Percentiles rank a stretch among this genome's conserved stretches.
phyloP scores from a whole-genome alignment of 2,113 vertebrate genomes.

The Pithys albifrons region DNA sequence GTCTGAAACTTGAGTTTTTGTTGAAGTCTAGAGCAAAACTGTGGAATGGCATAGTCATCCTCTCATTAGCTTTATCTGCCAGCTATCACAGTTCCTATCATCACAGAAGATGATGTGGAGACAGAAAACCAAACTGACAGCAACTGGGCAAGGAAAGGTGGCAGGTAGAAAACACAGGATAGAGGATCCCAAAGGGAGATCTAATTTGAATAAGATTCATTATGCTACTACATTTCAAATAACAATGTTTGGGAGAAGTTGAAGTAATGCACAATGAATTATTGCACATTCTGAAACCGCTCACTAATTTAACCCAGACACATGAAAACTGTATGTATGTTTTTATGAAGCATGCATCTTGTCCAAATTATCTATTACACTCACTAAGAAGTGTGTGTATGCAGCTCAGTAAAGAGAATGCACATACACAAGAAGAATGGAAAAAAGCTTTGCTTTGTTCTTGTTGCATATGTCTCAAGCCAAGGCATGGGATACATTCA shows the following conservation, averaged over 20 bases:
- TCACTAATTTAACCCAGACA: slow-evolving; percentile 19
- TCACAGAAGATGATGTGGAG: not conserved
- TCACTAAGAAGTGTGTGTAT: not conserved
- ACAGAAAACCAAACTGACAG: not conserved
- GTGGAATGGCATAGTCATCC: not conserved
- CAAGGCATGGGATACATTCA: not conserved
- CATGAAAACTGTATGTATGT: not conserved
- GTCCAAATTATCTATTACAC: slow-evolving; percentile 3
- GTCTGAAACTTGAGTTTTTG: not conserved
- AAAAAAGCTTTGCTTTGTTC: not conserved
- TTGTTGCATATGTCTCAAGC: not conserved
- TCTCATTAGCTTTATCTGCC: not conserved
- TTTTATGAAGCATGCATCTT: slow-evolving; percentile 7
- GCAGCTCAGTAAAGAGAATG: not conserved
- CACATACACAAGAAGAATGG: not conserved
- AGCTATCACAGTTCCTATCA: not conserved
- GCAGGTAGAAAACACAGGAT: not conserved
- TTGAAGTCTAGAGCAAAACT: not conserved
- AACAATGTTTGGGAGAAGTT: not conserved
- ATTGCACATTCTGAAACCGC: not conserved
- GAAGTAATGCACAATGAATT: not conserved
- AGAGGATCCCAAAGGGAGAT: not conserved
- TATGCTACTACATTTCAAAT: not conserved
- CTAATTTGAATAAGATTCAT: not conserved
- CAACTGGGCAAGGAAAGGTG: not conserved